Conservation (phyloP, 2,888 invertebrate species). For the Aspidiotus destructor region DNA sequence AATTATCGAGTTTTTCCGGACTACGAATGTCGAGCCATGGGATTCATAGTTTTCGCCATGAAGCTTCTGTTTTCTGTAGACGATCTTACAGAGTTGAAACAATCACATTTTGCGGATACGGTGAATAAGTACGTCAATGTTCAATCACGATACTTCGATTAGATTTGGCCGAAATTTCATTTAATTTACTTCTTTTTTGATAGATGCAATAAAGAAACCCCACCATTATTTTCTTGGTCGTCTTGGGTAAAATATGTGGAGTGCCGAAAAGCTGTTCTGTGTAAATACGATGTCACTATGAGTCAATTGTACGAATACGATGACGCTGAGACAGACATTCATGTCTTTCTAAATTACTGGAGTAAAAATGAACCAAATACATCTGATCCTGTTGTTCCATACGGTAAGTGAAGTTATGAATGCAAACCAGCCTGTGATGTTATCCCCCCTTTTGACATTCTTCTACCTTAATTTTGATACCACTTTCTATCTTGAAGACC, state of each 20-base stretch:
- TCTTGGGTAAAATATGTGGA: conserved; percentile 61
- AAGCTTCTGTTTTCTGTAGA: conserved; percentile 66
- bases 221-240: conserved; percentile 50
- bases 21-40: conserved; percentile 60
- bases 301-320: conserved; percentile 40
- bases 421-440: not conserved
- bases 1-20: conserved; percentile 45
- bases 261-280: conserved; percentile 53
- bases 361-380: conserved; percentile 39
- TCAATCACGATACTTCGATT: not conserved
- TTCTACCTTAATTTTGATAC: not conserved
- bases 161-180: not conserved
- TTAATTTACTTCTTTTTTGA: not conserved
- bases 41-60: conserved; percentile 57
- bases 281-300: conserved; percentile 51
- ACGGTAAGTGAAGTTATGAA: conserved; percentile 1
- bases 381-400: conserved; percentile 22
- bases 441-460: not conserved
- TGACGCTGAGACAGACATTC: conserved; percentile 39
- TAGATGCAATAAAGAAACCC: not conserved
- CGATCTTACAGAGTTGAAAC: conserved; percentile 54
- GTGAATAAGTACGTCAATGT: conserved; percentile 33
- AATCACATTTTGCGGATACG: conserved; percentile 45
- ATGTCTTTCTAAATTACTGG: conserved; percentile 43
- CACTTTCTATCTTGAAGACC: too few species aligned